A percentile compares a stretch with the other conserved stretches of the same genome.
Conservation (phyloP, 2,888 invertebrate genomes). For the Nemapogon koenigi region DNA sequence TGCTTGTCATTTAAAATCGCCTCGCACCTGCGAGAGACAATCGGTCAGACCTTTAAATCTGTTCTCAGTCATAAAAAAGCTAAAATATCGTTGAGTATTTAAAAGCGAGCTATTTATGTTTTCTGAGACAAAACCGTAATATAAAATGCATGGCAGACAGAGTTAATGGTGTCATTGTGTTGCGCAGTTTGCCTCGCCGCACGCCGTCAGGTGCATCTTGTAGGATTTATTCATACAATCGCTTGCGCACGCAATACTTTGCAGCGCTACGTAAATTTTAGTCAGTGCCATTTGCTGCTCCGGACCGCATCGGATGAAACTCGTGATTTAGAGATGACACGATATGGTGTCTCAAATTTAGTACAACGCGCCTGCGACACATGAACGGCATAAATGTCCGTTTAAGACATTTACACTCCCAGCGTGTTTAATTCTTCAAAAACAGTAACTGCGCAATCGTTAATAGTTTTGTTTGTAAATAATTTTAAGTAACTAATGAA, state of each 20-base stretch:
- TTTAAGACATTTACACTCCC: too few species aligned
- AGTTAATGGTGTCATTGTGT: too few species aligned
- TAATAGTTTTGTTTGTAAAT: background rate
- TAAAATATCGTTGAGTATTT: too few species aligned
- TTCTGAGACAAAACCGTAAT: constrained; percentile 3
- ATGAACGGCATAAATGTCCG: constrained; percentile 1
- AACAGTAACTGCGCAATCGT: background rate
- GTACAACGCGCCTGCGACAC: constrained; percentile 17
- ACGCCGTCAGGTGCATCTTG: constrained; percentile 50
- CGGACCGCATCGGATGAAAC: constrained; percentile 24
- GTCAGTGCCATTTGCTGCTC: constrained; percentile 59
- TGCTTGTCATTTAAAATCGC: constrained; percentile 44
- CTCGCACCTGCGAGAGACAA: constrained; percentile 54
- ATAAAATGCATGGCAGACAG: constrained; percentile 6
- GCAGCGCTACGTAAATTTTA: constrained; percentile 61
- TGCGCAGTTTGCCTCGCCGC: background rate
- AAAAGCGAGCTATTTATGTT: constrained; percentile 1
- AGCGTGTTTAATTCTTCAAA: constrained; percentile 3
- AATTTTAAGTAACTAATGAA: too few species aligned
- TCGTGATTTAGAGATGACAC: constrained; percentile 54
- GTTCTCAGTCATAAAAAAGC: too few species aligned
- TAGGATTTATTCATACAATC: constrained; percentile 58
- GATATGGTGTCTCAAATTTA: constrained; percentile 35
- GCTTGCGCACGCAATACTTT: constrained; percentile 53
- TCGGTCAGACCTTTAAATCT: too few species aligned